Evolutionary conservation across 2,888 invertebrate species (phyloP).

Genomic region (Boloria selene): DNA sequence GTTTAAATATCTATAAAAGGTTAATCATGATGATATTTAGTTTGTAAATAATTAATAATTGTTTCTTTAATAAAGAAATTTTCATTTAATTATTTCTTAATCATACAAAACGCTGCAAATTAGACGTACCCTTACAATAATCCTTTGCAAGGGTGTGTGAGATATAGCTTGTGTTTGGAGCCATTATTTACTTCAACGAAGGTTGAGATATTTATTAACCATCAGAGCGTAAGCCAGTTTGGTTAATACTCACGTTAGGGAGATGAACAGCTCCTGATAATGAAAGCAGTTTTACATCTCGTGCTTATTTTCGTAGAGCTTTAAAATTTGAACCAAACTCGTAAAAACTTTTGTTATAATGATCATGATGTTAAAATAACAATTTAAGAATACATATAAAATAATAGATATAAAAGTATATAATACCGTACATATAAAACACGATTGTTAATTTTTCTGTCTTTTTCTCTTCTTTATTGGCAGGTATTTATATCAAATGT

Average conservation of each 20-base stretch:
- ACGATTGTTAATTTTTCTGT: too few species aligned
- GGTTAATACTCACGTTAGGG: constrained; percentile 56
- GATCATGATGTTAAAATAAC: too few species aligned
- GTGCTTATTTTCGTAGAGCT: background rate
- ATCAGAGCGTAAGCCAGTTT: constrained; percentile 51
- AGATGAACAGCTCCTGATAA: constrained; percentile 55
- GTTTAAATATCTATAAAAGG: too few species aligned
- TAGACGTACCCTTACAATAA: constrained; percentile 43
- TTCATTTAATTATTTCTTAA: background rate
- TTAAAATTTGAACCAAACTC: background rate
- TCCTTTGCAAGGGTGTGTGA: constrained; percentile 57
- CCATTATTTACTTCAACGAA: constrained; percentile 56
- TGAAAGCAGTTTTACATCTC: constrained; percentile 33
- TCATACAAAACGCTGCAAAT: constrained; percentile 22
- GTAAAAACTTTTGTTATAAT: too few species aligned
- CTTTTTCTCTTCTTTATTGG: too few species aligned
- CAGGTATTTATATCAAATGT: too few species aligned
- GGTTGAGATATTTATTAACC: constrained; percentile 63
- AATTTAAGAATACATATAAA: too few species aligned
- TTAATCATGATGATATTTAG: too few species aligned
- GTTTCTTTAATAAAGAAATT: too few species aligned
- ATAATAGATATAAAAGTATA: too few species aligned
- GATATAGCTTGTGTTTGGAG: constrained; percentile 51
- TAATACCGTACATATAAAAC: too few species aligned
- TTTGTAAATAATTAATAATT: too few species aligned